Base-by-base conservation (phyloP, 64 coral and sea anemone species). In the Astreopora myriophthalma region DNA sequence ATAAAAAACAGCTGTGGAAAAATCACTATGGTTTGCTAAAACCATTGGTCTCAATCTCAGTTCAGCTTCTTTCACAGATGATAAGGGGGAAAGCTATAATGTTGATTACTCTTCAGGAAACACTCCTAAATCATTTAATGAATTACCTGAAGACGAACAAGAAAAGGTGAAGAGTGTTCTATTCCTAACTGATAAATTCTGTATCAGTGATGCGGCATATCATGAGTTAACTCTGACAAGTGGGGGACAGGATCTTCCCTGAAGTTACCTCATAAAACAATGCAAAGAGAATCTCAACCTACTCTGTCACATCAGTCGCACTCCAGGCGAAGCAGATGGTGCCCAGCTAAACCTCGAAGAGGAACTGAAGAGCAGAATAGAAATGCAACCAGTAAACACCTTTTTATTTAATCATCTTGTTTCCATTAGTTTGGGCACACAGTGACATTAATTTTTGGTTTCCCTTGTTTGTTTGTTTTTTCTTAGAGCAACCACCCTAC, bases 11-110 rank as follows among this genome's bases (percentile, higher is more conserved):
- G 61, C 13, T 69, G 79, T 92, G 1, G 79, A 92, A 60, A 85
- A 76, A 51, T 76, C 92, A 31, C 57, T 87, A 11, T 88, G 85
- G 92, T 87, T 87, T 93, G 84, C 92, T 1, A 30, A 94, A 34
- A 90, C 71, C 65, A 67, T 60, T 19, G 71, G 79, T 34, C 32
- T 86, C 32, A 66, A 20, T n/a, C 26, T 86, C 24, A 23, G 9
- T 71, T 71, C 30, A 71, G 67, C 30, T 34, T 33, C n/a, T 24
- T 66, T 66, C 26, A 27, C n/a, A 66, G 6, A 28, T 27, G 63
- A 66, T n/a, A 22, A 62, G 12, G 58, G 20, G 5, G 12, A 16
- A 16, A 2, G 16, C 16, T 22, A 62, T 22, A 16, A 49, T 10
- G 14, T 49, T 10, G 14, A 62, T 22, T 62, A 62, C 16, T 7